Conservation (phyloP, 2,113 vertebrate species). For the Dascyllus trimaculatus region DNA sequence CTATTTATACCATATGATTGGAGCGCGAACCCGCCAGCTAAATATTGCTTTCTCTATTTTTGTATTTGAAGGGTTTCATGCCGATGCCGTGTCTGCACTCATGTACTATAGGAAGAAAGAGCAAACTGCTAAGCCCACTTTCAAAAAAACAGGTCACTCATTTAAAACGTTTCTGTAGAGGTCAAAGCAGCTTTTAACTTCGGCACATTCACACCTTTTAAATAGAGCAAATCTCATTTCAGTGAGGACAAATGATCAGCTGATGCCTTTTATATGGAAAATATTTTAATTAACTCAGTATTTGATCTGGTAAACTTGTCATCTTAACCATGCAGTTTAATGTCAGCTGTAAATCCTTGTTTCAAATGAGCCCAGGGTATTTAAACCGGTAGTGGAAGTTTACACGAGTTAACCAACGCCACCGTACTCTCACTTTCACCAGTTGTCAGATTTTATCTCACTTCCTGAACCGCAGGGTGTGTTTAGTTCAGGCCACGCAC, state of each 20-base stretch:
- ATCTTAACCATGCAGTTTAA: no score
- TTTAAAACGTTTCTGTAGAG: no score
- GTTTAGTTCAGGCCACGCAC: not conserved
- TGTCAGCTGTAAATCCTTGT: no score
- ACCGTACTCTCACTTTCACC: constrained; percentile 6
- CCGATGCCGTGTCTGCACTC: not conserved
- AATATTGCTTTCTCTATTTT: constrained; percentile 63
- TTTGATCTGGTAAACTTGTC: no score
- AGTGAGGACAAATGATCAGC: no score
- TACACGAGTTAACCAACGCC: not conserved
- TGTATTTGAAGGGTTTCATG: constrained; percentile 28
- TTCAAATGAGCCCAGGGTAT: no score
- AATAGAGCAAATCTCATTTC: no score
- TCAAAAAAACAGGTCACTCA: not conserved
- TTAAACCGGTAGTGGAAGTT: not conserved
- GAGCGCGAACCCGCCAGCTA: constrained; percentile 38
- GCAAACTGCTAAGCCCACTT: not conserved
- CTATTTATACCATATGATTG: constrained; percentile 72
- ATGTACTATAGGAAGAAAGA: not conserved
- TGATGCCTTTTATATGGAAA: no score
- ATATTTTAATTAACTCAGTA: no score
- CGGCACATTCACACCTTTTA: no score
- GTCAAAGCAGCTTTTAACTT: no score
- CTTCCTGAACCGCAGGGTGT: not conserved
- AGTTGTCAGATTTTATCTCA: not conserved